Evolutionary conservation across 2,113 vertebrate genomes (phyloP).

Genomic region (Mesitornis unicolor): DNA sequence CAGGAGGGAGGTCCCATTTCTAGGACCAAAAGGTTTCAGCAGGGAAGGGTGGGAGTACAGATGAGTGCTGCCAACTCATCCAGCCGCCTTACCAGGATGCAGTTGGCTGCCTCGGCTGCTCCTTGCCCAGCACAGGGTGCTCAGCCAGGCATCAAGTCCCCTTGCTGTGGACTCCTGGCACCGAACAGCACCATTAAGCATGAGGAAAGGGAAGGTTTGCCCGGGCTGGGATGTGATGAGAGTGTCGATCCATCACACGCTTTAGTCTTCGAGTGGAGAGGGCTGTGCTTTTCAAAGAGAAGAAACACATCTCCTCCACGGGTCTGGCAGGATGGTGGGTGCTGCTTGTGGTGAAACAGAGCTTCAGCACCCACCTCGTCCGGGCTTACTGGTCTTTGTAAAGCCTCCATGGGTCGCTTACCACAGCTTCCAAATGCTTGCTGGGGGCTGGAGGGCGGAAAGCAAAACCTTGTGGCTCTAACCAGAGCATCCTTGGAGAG

Average conservation of each 20-base stretch:
- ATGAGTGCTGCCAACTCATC: not conserved
- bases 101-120: not conserved
- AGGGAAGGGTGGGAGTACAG: not conserved
- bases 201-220: not conserved
- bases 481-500: not conserved
- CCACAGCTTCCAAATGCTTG: not conserved
- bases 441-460: not conserved
- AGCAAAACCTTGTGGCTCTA: not conserved
- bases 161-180: not conserved
- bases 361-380: not conserved
- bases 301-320: not conserved
- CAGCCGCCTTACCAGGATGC: rapidly evolving
- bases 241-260: not conserved
- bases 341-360: not conserved
- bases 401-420: not conserved
- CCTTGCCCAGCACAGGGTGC: not conserved
- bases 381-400: not conserved
- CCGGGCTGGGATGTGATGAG: not conserved
- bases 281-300: not conserved
- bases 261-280: not conserved
- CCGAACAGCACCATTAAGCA: slow-evolving; percentile 4
- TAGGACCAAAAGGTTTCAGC: not conserved
- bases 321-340: not conserved
- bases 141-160: slow-evolving; percentile 1
- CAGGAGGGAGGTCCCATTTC: not conserved